Evolutionary conservation across 2,888 invertebrate species (phyloP).

Genomic region (Xestia sexstrigata): DNA sequence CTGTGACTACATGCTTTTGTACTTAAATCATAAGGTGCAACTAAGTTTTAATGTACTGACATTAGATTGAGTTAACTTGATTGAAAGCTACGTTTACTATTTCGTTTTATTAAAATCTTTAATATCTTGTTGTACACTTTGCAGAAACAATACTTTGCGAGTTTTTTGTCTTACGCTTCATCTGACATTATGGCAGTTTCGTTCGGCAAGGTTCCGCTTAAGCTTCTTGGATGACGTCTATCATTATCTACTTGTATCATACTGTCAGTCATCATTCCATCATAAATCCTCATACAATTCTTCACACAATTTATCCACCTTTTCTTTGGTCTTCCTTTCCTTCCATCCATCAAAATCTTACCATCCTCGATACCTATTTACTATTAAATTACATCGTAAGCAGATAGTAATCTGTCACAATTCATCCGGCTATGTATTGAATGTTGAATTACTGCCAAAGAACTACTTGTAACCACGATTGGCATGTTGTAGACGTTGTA

Average conservation of each 20-base stretch:
- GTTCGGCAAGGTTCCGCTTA: not conserved
- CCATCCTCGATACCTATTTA: not conserved
- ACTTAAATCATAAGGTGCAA: constrained; percentile 43
- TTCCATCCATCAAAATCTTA: not conserved
- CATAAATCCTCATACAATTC: not conserved
- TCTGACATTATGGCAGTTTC: not conserved
- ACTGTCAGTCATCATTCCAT: not conserved
- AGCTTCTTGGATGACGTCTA: not conserved
- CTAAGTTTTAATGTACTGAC: constrained; percentile 29
- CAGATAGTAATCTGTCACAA: not conserved
- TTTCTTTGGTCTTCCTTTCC: not conserved
- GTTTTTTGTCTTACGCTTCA: not conserved
- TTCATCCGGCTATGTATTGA: not conserved
- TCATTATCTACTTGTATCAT: not conserved
- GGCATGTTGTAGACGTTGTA: not conserved
- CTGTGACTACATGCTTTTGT: constrained; percentile 55
- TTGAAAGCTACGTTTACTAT: not conserved
- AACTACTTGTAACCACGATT: not conserved
- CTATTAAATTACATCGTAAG: not conserved
- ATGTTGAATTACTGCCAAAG: constrained; percentile 6
- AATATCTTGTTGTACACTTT: not conserved
- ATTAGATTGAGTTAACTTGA: constrained; percentile 12
- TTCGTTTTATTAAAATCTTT: not conserved
- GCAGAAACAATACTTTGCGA: not conserved
- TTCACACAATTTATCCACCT: not conserved